Evolutionary conservation across 2,113 vertebrate genomes (phyloP), one percentile per base, ranked within the genome.

Genomic region (Cyprinodon brontotheroides): DNA sequence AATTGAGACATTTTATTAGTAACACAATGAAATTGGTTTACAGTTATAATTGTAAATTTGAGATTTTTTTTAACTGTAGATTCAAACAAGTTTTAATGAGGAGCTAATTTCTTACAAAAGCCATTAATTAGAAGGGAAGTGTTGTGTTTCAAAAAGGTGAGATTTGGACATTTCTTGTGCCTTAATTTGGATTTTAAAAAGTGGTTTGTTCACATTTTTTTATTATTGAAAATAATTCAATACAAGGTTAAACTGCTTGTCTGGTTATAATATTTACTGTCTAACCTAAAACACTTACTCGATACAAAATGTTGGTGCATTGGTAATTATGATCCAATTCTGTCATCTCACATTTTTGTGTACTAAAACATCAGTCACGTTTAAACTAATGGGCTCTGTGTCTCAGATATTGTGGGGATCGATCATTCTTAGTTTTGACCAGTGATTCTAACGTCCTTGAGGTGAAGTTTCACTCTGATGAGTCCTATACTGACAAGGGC

Each of bases 401-500:
- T 40, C 14, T 0, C 84, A 95, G 95, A 86, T 95, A 93, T 74
- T 95, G 95, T 63, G 94, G 95, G 6, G 94, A 95, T 70, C 9
- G 79, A 20, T 9, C 88, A 2, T 78, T 78, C 14, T 73, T 94
- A 81, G 61, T 85, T 10, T 22, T 94, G 29, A 91, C 83, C 72
- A 94, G 92, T 53, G 0, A 1, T 0, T 65, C 12, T 45, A 93
- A 93, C 36, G 0, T n/a, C 22, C 4, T 95, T 1, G 72, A 73
- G 0, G 78, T 95, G 70, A 43, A 0, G 3, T 95, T 95, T 84
- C 92, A 94, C 80, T 95, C 95, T 0, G 95, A 95, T 12, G 75
- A 86, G 72, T 94, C 94, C 9, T 92, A 79, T 81, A 93, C 94
- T 0, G 94, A 95, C 79, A 95, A 95, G 88, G 95, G 95, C 77